Evolutionary conservation across 2,797 vertebrate species (phyloP).

Genomic region (Ceryle rudis): DNA sequence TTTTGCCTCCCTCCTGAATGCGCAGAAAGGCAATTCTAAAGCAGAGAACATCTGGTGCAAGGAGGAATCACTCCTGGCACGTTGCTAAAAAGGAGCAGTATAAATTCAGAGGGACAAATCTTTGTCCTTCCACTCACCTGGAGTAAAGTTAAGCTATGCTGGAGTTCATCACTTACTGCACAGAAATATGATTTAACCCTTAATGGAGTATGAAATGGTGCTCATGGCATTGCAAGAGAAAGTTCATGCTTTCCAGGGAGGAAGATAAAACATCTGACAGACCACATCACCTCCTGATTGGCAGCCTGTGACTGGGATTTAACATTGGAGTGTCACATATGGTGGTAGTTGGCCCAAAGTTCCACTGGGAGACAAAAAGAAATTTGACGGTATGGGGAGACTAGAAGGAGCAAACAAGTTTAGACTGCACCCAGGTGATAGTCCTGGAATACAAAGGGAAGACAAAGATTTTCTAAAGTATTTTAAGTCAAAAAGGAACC

Average conservation of each 20-base stretch:
- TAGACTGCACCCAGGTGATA: not conserved
- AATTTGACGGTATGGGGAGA: not conserved
- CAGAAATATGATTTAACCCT: not conserved
- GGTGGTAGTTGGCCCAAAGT: not conserved
- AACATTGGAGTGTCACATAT: not conserved
- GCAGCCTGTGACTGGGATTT: not conserved
- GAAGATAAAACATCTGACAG: not conserved
- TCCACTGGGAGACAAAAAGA: not conserved
- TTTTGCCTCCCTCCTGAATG: not conserved
- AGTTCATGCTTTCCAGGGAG: not conserved
- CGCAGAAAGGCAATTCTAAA: slow-evolving; percentile 1
- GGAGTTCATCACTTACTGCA: not conserved
- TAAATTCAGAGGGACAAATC: not conserved
- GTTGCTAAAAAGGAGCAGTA: not conserved
- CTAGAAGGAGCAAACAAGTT: not conserved
- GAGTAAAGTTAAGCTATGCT: not conserved
- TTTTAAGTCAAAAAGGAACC: not conserved
- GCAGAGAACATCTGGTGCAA: not conserved
- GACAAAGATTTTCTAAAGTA: not conserved
- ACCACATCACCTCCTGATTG: fast-evolving
- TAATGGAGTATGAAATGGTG: not conserved
- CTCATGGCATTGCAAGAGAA: not conserved
- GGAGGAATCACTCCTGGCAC: not conserved
- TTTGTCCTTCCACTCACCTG: not conserved
- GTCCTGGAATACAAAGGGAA: not conserved